phyloP scores from a whole-genome alignment of 1,140 invertebrate genomes.

The Zophobas atratus region DNA sequence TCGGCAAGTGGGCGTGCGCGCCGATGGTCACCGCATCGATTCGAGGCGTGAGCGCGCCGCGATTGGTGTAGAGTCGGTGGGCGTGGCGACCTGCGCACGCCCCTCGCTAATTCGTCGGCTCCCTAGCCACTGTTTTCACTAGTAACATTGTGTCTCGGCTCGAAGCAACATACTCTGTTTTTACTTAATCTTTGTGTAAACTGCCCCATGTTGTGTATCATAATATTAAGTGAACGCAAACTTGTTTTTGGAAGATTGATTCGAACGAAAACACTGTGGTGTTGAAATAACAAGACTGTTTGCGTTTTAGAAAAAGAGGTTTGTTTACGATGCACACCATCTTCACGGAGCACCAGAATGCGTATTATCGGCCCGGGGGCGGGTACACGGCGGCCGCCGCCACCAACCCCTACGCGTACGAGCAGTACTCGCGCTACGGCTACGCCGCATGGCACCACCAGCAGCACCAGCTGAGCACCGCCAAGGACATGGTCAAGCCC shows the following conservation, averaged over 20 bases:
- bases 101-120: conserved; percentile 54
- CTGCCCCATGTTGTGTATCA: conserved; percentile 68
- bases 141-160: conserved; percentile 68
- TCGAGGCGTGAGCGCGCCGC: conserved; percentile 45
- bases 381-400: conserved; percentile 66
- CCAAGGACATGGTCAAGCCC: conserved; percentile 94
- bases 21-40: conserved; percentile 61
- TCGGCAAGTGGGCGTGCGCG: conserved; percentile 37
- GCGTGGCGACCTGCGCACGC: conserved; percentile 56
- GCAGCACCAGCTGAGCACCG: conserved; percentile 79
- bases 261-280: conserved; percentile 64
- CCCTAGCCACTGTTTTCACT: conserved; percentile 66
- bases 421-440: conserved; percentile 82
- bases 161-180: conserved; percentile 68
- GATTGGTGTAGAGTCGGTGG: conserved; percentile 55
- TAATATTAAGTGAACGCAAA: conserved; percentile 68
- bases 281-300: conserved; percentile 62
- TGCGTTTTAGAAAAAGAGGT: conserved; percentile 58
- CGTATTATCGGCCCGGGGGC: conserved; percentile 71
- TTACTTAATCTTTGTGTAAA: conserved; percentile 70
- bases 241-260: conserved; percentile 68
- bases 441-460: conserved; percentile 78
- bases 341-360: conserved; percentile 88
- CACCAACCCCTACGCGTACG: conserved; percentile 74
- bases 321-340: conserved; percentile 83